Base-by-base conservation (phyloP, 2,888 invertebrate species). In the Polyommatus icarus region DNA sequence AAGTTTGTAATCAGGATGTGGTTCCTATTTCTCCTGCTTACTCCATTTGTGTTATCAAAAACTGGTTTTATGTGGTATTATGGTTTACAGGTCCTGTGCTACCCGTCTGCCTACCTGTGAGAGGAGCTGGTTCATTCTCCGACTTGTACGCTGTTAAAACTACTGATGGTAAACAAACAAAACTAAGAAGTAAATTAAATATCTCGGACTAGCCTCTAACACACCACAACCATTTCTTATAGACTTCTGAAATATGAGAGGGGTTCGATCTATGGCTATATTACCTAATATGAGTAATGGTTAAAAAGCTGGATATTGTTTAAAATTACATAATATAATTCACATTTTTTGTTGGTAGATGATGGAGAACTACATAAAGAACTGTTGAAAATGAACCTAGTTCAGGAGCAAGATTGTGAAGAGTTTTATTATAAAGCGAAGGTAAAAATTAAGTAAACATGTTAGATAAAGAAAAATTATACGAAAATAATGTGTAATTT, bases 61-160 rank as follows among this genome's bases (percentile, higher is more conserved):
- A 36, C 36, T 36, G 36, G 7, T 40, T 40, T 40, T 8, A 40
- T 40, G 40, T 36, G 40, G 6, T 73, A 20, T 40, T 20, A 20
- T 50, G 1, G 8, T 15, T 81, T 80, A 59, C 76, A 85, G 85
- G 82, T 4, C 83, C 83, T 0, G 87, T 90, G 15, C 79, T 85
- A 12, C 90, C 91, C 0, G 80, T 89, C 5, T 90, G 90, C 59
- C 15, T 90, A 78, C 89, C 90, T 0, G 15, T 86, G 4, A 82
- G 80, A 24, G 90, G 89, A 3, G 79, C 79, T 0, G 87, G 86
- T 0, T 75, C 81, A 0, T 87, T 85, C 40, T 78, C 81, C 0
- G 83, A 87, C 5, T 77, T 89, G 72, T 90, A 85, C 72, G 86
- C 85, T 0, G 84, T 88, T 7, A 89, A 85, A 82, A 84, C 90